Base-by-base conservation (phyloP, 2,113 vertebrate genomes). In the Falco punctatus region DNA sequence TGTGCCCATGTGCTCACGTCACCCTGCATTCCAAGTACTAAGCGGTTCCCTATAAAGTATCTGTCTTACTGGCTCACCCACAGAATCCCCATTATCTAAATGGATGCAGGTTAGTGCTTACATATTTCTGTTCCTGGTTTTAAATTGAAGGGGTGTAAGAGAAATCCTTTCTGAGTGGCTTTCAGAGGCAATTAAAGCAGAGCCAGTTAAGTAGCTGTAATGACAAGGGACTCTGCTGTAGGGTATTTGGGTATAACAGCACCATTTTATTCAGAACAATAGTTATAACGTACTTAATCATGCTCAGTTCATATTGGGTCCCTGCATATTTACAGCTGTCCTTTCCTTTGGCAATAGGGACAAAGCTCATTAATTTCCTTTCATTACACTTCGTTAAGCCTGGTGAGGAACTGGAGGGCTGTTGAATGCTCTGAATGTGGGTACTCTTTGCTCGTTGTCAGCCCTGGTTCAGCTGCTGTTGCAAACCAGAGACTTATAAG, bases 311-410 rank as follows among this genome's bases (percentile, higher is more conserved):
- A 70, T 96, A 65, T 62, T 49, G 35, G 44, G 23, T 83, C 51
- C 70, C 75, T 67, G 57, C 18, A 2, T 81, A 70, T 74, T 93
- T 92, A 55, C 38, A 95, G 72, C 95, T 94, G 82, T 59, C 52
- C 61, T 92, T 92, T 90, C 75, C 42, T 88, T 92, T 92, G 80
- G 88, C 80, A 86, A 11, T 17, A n/a, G 65, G 80, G 59, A 95
- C 75, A 92, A 90, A 93, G 82, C 94, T 95, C 67, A 59, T 96
- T 95, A 67, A 86, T 95, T 94, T 94, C 75, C 72, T 88, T 96
- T 92, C 71, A 83, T 94, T 95, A 28, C 13, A 40, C 59, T 93
- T 96, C 71, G 74, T 94, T 96, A 93, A 94, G 72, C 55, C 59
- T 88, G 46, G 28, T 58, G 55, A 81, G 74, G 67, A 90, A 85